Evolutionary conservation across 2,797 vertebrate species (phyloP).

Genomic region (Pipistrellus pipistrellus): DNA sequence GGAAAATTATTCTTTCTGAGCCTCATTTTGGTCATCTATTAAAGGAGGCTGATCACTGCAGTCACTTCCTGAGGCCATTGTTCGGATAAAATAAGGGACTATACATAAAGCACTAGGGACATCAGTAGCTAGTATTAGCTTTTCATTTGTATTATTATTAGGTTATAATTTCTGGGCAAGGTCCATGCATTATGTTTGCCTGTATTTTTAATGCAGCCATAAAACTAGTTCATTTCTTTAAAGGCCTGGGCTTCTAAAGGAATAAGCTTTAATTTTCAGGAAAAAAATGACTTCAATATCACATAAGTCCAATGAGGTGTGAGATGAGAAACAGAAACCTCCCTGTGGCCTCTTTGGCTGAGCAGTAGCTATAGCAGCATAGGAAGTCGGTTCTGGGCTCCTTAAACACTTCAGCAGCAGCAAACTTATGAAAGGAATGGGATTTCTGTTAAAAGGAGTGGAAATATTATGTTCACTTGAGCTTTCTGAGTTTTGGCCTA

Average conservation of each 20-base stretch:
- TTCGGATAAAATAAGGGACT: slow-evolving; percentile 3
- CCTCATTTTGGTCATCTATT: not conserved
- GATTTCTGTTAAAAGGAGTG: not conserved
- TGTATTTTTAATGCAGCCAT: slow-evolving; percentile 40
- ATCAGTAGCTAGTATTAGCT: not conserved
- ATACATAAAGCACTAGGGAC: not conserved
- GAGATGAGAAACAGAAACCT: slow-evolving; percentile 37
- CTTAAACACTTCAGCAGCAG: not conserved
- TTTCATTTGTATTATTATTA: slow-evolving; percentile 63
- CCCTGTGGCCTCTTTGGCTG: not conserved
- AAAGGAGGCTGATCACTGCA: not conserved
- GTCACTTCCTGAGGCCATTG: not conserved
- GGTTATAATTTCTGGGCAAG: slow-evolving; percentile 63
- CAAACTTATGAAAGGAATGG: not conserved
- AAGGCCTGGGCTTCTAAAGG: slow-evolving; percentile 59
- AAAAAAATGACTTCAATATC: not conserved
- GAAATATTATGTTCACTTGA: slow-evolving; percentile 47
- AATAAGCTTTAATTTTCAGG: slow-evolving; percentile 67
- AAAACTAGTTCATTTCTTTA: slow-evolving; percentile 66
- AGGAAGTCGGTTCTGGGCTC: not conserved
- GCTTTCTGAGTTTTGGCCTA: slow-evolving; percentile 28
- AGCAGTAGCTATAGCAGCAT: not conserved
- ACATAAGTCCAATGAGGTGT: slow-evolving; percentile 58
- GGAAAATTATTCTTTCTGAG: slow-evolving; percentile 23
- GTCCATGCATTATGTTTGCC: slow-evolving; percentile 42